Evolutionary conservation across 1,140 invertebrate genomes (phyloP), one percentile per base, ranked within the genome.

Genomic region (Cotesia vestalis): DNA sequence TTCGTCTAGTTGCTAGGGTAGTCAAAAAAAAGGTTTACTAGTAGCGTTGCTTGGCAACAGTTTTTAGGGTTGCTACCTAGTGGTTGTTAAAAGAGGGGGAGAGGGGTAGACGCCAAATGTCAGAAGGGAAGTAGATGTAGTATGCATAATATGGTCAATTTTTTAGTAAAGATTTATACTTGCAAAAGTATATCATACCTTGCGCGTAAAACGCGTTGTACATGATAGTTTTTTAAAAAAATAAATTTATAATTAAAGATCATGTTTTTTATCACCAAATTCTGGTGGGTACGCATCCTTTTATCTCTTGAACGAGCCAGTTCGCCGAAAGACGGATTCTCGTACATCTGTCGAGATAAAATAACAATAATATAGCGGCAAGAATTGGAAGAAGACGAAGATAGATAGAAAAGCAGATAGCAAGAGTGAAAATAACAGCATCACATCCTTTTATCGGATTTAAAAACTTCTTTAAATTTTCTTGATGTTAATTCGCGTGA

Each of bases 381-480:
- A 9, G 11, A 46, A 46, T 4, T 52, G 51, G 17, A 61, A 35
- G 27, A 17, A 17, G 17, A 17, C 17, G 17, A 17, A 17, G 17
- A 35, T 3, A 20, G 53, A 17, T n/a, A 20, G 34, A 14, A 46
- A 38, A 64, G 62, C 1, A 46, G 40, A 46, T 9, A 46, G 11
- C 40, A 5, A 46, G 40, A 46, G 14, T 27, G 8, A 27, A 53
- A 59, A 60, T 8, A 67, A 57, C 20, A 68, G 40, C 20, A 20
- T 51, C 3, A 17, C 11, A 71, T 72, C 71, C 71, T 72, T 67
- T 72, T 72, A 72, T 72, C 64, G 71, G 71, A 67, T 72, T 72
- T 72, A 34, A 64, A 67, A 67, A 72, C 57, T 51, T 62, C 62
- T 72, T 72, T 72, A 59, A 52, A 64, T 72, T 72, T 66, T 66